phyloP scores from a whole-genome alignment of 2,113 vertebrate species.

The Atlantisia rogersi region DNA sequence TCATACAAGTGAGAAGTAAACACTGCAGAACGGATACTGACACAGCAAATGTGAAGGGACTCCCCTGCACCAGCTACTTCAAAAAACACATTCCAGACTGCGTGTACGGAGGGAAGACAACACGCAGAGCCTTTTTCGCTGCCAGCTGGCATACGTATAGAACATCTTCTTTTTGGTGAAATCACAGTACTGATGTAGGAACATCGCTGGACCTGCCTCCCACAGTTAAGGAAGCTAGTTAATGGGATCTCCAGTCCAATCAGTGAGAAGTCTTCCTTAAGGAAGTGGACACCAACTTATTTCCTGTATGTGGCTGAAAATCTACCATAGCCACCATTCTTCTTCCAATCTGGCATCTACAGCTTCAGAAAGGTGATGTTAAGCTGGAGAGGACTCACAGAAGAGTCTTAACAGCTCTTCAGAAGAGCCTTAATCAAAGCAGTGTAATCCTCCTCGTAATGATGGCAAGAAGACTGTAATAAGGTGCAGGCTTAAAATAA shows the following conservation, averaged over 20 bases:
- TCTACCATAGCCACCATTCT: neutral
- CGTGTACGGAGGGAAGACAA: neutral
- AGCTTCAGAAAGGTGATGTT: neutral
- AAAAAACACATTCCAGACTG: neutral
- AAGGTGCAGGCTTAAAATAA: neutral
- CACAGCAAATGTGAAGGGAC: neutral
- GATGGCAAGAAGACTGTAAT: neutral
- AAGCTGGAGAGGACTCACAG: neutral
- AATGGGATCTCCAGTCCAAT: neutral
- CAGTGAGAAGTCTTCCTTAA: neutral
- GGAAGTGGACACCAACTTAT: neutral
- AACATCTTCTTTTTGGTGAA: neutral
- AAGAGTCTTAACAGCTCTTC: neutral
- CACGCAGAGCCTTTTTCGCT: neutral
- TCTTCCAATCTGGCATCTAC: neutral
- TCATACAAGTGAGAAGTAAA: slow-evolving; percentile 25
- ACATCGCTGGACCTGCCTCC: neutral
- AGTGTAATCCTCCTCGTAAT: neutral
- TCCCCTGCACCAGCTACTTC: neutral
- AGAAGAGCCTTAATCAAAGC: neutral
- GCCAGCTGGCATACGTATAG: neutral
- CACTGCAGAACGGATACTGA: neutral
- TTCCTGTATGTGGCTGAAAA: neutral
- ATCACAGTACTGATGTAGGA: neutral
- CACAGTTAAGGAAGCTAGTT: neutral